Evolutionary conservation across 2,888 invertebrate species (phyloP), one percentile per base, ranked within the genome.

Genomic region (Salticus scenicus): DNA sequence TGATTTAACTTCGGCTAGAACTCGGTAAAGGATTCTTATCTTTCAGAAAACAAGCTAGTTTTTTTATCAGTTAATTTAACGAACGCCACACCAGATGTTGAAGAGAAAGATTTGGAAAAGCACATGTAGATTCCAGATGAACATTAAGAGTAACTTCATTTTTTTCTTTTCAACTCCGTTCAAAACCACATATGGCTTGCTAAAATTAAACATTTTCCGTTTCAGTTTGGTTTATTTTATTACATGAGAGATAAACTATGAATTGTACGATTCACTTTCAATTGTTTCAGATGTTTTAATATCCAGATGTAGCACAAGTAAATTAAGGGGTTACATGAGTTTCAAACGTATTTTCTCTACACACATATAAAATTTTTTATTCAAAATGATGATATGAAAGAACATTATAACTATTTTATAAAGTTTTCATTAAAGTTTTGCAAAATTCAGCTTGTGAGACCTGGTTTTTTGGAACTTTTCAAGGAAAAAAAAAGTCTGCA

Each of bases 1-100:
- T 66, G 66, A 66, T 66, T 33, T 66, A 66, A 66, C 66, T 66
- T n/a, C 31, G 33, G n/a, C 4, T n/a, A 33, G 31, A 31, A 66
- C 17, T 17, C 14, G 20, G 66, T 4, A 31, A 33, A n/a, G 66
- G 20, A 31, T 33, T n/a, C 66, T 66, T 66, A 66, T 33, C 20
- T 33, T 31, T 8, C 31, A 27, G 20, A 66, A 66, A 12, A 31
- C 5, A 14, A 27, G 14, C 12, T 28, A 28, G 2, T 24, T 57
- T 57, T 57, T 57, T 57, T 57, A 1, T 47, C 17, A 2, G 42
- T 14, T 47, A 47, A 47, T 47, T 47, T 47, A 47, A 47, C 7
- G 42, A 14, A 47, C 10, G 7, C 42, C 42, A 47, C 17, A 47
- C 1, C 42, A 47, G 42, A 47, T 47, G 42, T 14, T 10, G 17